These are phyloP conservation scores for Pecten maximus DNA, from an alignment of 2,888 invertebrate species.

Conservation along the genomic window DNA sequence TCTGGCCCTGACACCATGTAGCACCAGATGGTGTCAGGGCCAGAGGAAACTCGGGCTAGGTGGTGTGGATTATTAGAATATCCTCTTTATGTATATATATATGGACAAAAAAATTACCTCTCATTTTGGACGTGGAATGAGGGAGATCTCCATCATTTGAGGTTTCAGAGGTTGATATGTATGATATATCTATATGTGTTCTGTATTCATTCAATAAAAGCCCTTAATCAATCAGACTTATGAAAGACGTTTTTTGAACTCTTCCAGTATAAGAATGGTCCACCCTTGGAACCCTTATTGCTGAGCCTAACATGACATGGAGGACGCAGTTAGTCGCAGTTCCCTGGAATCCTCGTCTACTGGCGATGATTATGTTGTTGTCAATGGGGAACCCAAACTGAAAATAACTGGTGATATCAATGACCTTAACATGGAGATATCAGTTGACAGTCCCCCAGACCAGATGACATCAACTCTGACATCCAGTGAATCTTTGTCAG, in stretches of 20 bases:
- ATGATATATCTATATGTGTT: no score
- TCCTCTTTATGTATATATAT: no score
- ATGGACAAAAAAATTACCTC: no score
- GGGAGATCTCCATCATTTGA: no score
- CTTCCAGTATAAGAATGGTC: background rate
- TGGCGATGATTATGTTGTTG: slow-evolving; percentile 88
- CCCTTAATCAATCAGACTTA: background rate
- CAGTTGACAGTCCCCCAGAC: slow-evolving; percentile 55
- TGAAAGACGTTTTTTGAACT: background rate
- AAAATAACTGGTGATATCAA: slow-evolving; percentile 87
- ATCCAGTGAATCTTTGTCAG: slow-evolving; percentile 43
- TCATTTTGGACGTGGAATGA: no score
- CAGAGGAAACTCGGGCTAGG: no score
- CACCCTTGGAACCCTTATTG: background rate
- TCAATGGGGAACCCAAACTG: slow-evolving; percentile 86
- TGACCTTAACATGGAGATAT: slow-evolving; percentile 82
- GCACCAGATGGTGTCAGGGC: no score
- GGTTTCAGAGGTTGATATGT: no score
- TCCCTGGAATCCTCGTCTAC: slow-evolving; percentile 88
- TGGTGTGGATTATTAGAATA: no score
- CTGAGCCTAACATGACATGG: slow-evolving; percentile 69
- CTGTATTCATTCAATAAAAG: no score
- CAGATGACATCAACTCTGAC: slow-evolving; percentile 54
- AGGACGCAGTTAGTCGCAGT: slow-evolving; percentile 85
- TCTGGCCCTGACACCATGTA: no score